Conservation (phyloP, 2,113 vertebrate genomes). For the Corvus moneduloides region DNA sequence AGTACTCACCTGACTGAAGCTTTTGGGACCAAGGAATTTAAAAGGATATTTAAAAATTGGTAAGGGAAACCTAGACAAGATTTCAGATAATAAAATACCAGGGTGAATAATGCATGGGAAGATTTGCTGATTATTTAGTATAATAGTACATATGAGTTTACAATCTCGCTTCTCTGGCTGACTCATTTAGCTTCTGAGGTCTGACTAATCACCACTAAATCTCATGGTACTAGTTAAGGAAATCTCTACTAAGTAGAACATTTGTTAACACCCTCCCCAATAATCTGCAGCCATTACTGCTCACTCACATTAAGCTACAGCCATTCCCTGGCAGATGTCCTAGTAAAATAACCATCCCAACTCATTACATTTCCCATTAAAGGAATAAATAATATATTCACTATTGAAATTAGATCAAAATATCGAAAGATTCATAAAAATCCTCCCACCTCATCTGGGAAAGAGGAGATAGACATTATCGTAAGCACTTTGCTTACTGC, state of each 20-base stretch:
- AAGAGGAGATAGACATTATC: neutral
- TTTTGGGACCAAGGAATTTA: neutral
- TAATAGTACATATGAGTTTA: neutral
- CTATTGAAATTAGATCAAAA: slow-evolving; percentile 37
- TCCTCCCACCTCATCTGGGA: neutral
- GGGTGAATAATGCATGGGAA: neutral
- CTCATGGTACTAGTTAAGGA: neutral
- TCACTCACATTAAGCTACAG: neutral
- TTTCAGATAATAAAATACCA: neutral
- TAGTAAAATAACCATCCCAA: neutral
- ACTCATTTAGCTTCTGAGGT: neutral
- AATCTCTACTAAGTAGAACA: neutral
- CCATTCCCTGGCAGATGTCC: slow-evolving; percentile 18
- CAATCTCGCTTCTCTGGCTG: neutral
- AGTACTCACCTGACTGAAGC: neutral
- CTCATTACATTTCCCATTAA: slow-evolving; percentile 9
- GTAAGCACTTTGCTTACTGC: neutral
- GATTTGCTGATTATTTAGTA: neutral
- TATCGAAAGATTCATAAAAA: slow-evolving; percentile 25
- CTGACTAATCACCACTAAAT: neutral
- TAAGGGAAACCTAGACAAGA: neutral
- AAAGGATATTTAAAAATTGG: neutral
- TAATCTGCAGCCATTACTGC: neutral
- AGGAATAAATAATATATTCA: neutral
- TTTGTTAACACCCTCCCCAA: neutral